These are phyloP conservation scores for Ondatra zibethicus DNA, from an alignment of 2,113 vertebrate genomes.

Conservation along the genomic window DNA sequence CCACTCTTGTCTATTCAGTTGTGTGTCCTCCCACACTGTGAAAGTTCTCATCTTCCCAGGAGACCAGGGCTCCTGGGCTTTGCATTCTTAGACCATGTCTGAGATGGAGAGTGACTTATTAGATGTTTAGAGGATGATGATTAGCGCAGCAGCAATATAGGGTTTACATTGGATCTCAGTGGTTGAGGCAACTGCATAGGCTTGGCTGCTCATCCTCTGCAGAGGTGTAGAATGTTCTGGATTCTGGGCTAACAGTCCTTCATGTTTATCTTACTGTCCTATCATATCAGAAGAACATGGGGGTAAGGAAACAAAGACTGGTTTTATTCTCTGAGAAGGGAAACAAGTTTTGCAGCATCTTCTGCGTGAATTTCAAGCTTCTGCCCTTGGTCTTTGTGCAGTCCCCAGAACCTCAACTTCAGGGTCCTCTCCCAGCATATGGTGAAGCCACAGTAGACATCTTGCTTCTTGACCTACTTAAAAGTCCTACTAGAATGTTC, in stretches of 20 bases:
- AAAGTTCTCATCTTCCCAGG: background rate
- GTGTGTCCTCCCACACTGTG: background rate
- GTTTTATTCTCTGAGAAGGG: background rate
- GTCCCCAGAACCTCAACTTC: background rate
- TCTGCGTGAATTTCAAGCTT: background rate
- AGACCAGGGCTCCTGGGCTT: background rate
- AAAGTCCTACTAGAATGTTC: background rate
- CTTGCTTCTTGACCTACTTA: background rate
- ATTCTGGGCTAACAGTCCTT: background rate
- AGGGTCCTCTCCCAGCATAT: background rate
- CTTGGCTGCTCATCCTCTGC: background rate
- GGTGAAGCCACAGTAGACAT: background rate
- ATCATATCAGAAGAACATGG: background rate
- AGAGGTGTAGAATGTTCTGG: rapidly evolving
- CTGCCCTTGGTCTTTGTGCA: background rate
- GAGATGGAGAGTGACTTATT: background rate
- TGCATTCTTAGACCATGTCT: background rate
- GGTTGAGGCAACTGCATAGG: background rate
- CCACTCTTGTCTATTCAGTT: background rate
- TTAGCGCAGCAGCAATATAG: background rate
- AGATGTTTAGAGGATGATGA: background rate
- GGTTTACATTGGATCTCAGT: background rate
- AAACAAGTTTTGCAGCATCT: background rate
- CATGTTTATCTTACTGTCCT: background rate
- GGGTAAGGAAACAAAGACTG: background rate